A percentile compares a stretch with the other conserved stretches of the same genome.
Conservation (phyloP, 2,797 vertebrate species). For the Petrocephalus sullivani region DNA sequence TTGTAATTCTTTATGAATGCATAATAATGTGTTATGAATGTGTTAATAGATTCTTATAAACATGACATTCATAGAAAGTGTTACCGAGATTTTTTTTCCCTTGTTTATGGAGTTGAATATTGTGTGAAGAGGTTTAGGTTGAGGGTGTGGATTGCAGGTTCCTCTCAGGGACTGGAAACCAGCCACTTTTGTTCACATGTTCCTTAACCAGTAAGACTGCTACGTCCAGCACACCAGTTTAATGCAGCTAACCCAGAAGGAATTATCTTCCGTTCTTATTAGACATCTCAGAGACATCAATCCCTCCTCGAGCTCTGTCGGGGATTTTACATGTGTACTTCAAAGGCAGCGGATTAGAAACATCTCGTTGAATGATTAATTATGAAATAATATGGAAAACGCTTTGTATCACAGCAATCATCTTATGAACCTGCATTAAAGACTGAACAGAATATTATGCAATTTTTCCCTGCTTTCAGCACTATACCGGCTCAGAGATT, state of each 20-base stretch:
- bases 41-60: not conserved
- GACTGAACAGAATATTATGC: not conserved
- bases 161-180: not conserved
- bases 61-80: too few relatives aligned
- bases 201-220: not conserved
- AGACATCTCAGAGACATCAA: not conserved
- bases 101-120: too few relatives aligned
- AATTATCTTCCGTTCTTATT: not conserved
- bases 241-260: not conserved
- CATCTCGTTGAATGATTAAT: not conserved
- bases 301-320: not conserved
- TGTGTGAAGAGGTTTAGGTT: not conserved
- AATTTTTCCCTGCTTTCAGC: not conserved
- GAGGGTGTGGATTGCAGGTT: not conserved
- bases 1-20: not conserved
- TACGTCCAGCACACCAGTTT: not conserved
- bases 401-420: not conserved
- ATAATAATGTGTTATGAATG: not conserved
- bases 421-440: not conserved
- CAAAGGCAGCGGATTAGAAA: not conserved
- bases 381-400: not conserved
- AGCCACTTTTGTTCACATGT: not conserved
- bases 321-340: not conserved
- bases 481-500: not conserved
- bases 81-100: too few relatives aligned